Evolutionary conservation across 2,888 invertebrate genomes (phyloP).

Genomic region (Harpagoxenus sublaevis): DNA sequence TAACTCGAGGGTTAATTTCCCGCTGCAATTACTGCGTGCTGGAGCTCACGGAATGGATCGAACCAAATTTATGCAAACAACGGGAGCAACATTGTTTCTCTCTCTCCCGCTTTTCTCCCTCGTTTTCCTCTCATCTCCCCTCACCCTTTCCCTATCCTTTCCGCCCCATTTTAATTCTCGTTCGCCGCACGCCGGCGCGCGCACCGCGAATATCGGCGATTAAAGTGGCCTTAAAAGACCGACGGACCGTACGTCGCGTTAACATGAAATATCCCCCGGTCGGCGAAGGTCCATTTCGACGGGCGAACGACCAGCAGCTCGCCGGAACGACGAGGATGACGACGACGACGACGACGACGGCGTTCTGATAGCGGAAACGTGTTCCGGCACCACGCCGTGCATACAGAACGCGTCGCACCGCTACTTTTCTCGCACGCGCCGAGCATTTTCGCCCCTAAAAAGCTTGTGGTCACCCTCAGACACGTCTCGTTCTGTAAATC

Average conservation of each 20-base stretch:
- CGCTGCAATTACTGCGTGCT: constrained; percentile 40
- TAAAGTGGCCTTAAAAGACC: constrained; percentile 67
- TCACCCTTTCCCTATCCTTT: constrained; percentile 27
- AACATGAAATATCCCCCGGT: constrained; percentile 62
- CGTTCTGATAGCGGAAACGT: constrained; percentile 81
- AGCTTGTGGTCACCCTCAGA: constrained; percentile 42
- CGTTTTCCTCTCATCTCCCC: constrained; percentile 12
- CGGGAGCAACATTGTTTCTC: constrained; percentile 29
- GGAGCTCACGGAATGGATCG: constrained; percentile 35
- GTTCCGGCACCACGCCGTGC: constrained; percentile 77
- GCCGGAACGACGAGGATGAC: constrained; percentile 40
- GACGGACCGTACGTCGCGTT: constrained; percentile 53
- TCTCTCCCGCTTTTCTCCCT: neutral
- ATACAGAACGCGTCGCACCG: constrained; percentile 73
- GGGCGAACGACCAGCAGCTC: constrained; percentile 31
- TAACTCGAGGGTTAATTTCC: constrained; percentile 42
- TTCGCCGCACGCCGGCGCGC: constrained; percentile 36
- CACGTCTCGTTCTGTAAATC: constrained; percentile 49
- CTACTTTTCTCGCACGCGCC: constrained; percentile 59
- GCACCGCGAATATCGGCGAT: constrained; percentile 60
- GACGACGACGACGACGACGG: constrained; percentile 70
- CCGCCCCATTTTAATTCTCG: constrained; percentile 58
- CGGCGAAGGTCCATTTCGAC: constrained; percentile 71
- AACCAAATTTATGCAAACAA: constrained; percentile 51
- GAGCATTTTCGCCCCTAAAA: constrained; percentile 50